These are phyloP conservation scores for Physella acuta DNA, from an alignment of 1,140 invertebrate genomes.

Conservation along the genomic window DNA sequence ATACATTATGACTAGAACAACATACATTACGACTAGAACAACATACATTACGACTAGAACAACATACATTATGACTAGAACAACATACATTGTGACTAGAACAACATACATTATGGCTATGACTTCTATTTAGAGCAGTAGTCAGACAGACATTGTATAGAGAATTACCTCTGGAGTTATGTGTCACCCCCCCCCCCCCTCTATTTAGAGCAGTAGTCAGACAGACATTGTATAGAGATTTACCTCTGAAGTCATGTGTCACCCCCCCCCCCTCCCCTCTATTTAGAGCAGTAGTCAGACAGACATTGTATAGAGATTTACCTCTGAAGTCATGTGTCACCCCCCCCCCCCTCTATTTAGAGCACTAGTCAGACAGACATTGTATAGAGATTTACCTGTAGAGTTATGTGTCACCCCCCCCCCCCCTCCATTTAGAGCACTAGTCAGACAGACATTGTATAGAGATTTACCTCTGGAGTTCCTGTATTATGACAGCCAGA, in stretches of 20 bases:
- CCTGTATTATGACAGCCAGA: slow-evolving; percentile 80
- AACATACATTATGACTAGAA: no score
- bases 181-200: background rate
- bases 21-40: no score
- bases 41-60: no score
- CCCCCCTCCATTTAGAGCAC: background rate
- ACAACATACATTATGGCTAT: no score
- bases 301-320: background rate
- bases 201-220: background rate
- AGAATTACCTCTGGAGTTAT: background rate
- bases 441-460: background rate
- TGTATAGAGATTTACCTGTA: background rate
- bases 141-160: background rate
- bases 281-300: background rate
- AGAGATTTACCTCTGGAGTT: slow-evolving; percentile 75
- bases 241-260: background rate
- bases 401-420: background rate
- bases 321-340: background rate
- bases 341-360: background rate
- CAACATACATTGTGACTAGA: no score
- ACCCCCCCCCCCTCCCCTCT: background rate
- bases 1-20: no score
- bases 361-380: background rate
- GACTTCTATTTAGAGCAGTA: background rate
- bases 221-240: background rate